These are phyloP conservation scores for Coracopsis vasa DNA, from an alignment of 2,113 vertebrate genomes.

Conservation along the genomic window DNA sequence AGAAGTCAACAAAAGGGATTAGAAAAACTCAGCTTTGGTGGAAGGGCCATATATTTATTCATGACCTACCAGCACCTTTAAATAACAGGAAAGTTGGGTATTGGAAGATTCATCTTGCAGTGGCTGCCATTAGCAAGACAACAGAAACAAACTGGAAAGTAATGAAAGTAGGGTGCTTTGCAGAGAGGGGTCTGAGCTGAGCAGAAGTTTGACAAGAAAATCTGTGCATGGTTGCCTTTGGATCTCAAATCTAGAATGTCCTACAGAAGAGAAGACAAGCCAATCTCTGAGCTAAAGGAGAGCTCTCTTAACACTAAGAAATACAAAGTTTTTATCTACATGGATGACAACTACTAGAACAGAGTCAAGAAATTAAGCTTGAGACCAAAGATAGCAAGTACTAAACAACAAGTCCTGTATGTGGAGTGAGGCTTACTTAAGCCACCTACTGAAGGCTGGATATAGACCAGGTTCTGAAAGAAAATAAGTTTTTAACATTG, in stretches of 20 bases:
- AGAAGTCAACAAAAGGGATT: neutral
- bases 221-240: neutral
- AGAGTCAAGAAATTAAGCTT: neutral
- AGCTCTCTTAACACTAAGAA: neutral
- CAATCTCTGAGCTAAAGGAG: neutral
- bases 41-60: neutral
- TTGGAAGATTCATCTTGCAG: neutral
- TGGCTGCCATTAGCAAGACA: neutral
- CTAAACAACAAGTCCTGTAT: neutral
- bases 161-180: neutral
- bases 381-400: neutral
- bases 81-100: neutral
- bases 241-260: neutral
- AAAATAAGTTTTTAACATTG: neutral
- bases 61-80: neutral
- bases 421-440: neutral
- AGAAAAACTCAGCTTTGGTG: neutral
- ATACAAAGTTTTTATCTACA: neutral
- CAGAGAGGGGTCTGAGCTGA: neutral
- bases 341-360: neutral
- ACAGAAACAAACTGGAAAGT: neutral
- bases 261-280: neutral
- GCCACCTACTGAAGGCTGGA: neutral
- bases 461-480: neutral
- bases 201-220: neutral